A percentile compares a stretch with the other conserved stretches of the same genome.
Evolutionary conservation across 2,797 vertebrate species (phyloP).

Genomic region (Melanotaenia boesemani): DNA sequence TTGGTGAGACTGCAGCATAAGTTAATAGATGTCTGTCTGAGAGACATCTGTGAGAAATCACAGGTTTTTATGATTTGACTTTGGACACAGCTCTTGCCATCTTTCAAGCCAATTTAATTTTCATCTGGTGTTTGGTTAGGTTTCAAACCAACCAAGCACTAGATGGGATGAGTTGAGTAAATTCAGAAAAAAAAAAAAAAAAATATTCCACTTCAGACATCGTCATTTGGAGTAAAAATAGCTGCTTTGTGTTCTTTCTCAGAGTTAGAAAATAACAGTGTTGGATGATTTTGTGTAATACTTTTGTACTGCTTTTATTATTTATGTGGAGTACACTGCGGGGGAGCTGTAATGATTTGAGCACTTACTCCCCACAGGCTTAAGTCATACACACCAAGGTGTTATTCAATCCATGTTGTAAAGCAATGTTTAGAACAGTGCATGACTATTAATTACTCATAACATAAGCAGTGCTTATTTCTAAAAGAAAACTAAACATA

Average conservation of each 20-base stretch:
- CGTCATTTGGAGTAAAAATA: neutral
- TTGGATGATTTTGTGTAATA: slow-evolving; percentile 11
- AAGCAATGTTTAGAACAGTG: slow-evolving; percentile 18
- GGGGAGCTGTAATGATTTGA: slow-evolving; percentile 11
- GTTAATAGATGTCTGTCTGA: neutral
- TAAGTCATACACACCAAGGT: slow-evolving; percentile 9
- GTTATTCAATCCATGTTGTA: slow-evolving; percentile 24
- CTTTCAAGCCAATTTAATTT: no score
- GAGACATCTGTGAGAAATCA: neutral
- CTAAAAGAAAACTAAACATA: slow-evolving; percentile 43
- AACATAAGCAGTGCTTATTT: slow-evolving; percentile 22
- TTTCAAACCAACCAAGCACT: no score
- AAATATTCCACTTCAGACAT: neutral
- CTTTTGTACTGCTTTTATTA: slow-evolving; percentile 23
- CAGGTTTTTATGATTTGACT: no score
- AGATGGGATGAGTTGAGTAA: no score
- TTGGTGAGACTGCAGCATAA: neutral
- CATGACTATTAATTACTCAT: slow-evolving; percentile 30
- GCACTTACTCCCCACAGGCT: slow-evolving; percentile 21
- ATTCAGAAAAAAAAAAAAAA: no score
- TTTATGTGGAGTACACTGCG: slow-evolving; percentile 24
- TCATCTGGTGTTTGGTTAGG: no score
- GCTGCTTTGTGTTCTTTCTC: neutral
- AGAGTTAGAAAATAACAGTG: neutral
- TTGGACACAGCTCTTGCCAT: no score